Evolutionary conservation across 2,888 invertebrate genomes (phyloP).

Genomic region (Atrina japonica): DNA sequence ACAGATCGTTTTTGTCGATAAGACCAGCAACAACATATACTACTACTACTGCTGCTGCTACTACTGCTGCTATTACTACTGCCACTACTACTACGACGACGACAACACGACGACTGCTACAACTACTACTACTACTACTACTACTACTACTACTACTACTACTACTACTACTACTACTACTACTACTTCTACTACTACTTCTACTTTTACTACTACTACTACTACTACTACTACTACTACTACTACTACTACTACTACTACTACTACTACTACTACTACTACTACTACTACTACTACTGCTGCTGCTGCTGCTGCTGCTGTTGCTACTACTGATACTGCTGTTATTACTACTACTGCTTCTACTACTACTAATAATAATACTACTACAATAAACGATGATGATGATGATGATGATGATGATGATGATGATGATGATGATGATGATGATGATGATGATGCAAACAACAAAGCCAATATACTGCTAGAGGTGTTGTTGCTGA

Average conservation of each 20-base stretch:
- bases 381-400: too few relatives aligned
- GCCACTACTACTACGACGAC: too few relatives aligned
- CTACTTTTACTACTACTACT: background rate
- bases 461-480: too few relatives aligned
- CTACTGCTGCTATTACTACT: too few relatives aligned
- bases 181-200: background rate
- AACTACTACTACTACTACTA: slow-evolving; percentile 4
- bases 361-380: too few relatives aligned
- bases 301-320: too few relatives aligned
- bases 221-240: slow-evolving; percentile 19
- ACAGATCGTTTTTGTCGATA: background rate
- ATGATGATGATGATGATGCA: too few relatives aligned
- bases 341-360: too few relatives aligned
- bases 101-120: slow-evolving; percentile 8
- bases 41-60: background rate
- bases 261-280: background rate
- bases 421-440: too few relatives aligned
- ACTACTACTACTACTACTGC: slow-evolving; percentile 10
- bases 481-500: too few relatives aligned
- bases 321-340: too few relatives aligned
- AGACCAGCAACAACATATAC: slow-evolving; percentile 1
- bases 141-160: slow-evolving; percentile 6
- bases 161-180: slow-evolving; percentile 10
- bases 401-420: too few relatives aligned
- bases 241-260: background rate